These are phyloP conservation scores for Timandra comae DNA, from an alignment of 2,888 invertebrate genomes.

Conservation along the genomic window DNA sequence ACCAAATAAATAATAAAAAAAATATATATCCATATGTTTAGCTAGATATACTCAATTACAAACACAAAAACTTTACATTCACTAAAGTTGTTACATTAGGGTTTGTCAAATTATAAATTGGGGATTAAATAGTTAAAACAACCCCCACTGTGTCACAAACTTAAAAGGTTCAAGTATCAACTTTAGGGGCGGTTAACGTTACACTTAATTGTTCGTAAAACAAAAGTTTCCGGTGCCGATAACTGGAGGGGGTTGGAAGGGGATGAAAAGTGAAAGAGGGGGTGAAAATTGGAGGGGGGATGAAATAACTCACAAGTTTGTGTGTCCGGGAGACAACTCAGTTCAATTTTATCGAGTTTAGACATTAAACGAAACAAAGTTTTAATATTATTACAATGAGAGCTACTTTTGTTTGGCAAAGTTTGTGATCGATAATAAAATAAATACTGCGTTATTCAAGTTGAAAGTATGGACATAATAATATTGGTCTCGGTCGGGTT, in stretches of 20 bases:
- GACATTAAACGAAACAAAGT: constrained; percentile 15
- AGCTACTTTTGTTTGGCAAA: too few species aligned
- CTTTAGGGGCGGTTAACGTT: constrained; percentile 54
- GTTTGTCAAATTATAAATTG: too few species aligned
- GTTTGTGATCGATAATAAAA: too few species aligned
- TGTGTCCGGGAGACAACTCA: constrained; percentile 16
- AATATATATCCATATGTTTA: too few species aligned
- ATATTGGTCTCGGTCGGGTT: too few species aligned
- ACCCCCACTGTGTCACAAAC: constrained; percentile 27
- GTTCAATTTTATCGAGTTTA: constrained; percentile 21
- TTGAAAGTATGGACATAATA: too few species aligned
- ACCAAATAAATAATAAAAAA: too few species aligned
- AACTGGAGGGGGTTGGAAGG: constrained; percentile 28
- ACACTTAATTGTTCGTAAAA: constrained; percentile 69
- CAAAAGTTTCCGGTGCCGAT: constrained; percentile 61
- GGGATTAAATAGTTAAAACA: not conserved
- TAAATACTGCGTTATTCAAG: too few species aligned
- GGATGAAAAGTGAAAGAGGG: constrained; percentile 1
- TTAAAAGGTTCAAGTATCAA: constrained; percentile 35
- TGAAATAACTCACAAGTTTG: constrained; percentile 34
- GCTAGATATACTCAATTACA: too few species aligned
- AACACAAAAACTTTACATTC: too few species aligned
- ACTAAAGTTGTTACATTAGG: too few species aligned
- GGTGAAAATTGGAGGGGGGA: constrained; percentile 8
- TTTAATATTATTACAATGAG: constrained; percentile 13